Base-by-base conservation (phyloP, 2,888 invertebrate genomes). In the Xanthorhoe spadicearia region DNA sequence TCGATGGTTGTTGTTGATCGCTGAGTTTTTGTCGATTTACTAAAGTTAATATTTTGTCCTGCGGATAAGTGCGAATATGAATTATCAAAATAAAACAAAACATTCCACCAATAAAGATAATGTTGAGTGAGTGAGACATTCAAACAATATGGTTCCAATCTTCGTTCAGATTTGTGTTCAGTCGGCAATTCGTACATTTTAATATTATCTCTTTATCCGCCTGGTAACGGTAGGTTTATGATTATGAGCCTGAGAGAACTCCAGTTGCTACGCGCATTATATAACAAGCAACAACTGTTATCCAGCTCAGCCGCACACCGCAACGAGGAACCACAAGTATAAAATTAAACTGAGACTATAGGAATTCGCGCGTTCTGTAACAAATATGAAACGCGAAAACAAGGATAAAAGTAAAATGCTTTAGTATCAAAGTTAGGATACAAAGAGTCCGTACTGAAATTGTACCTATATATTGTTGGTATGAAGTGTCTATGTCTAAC, bases 241-340 rank as follows among this genome's bases (percentile, higher is more conserved):
- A 46, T 63, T 17, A 56, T 61, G 19, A n/a, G 48, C 48, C 58
- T 59, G 4, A 58, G 60, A 60, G 50, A 51, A 63, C 32, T 49
- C 43, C 35, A 51, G 62, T 68, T 60, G 56, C 64, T 50, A 66
- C 10, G 66, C 64, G 56, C 49, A 57, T 57, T 64, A 57, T 52
- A 46, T 62, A 63, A 62, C 50, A 32, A 59, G 51, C 49, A 23
- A 56, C 32, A 59, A 43, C 65, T 55, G 65, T 61, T 61, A 59
- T 51, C 35, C 54, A 60, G n/a, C 32, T 38, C 59, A 56, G 51
- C 46, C 53, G 35, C 54, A 23, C 43, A 64, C 57, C 56, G 51
- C 57, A 62, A 48, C 48, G 43, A 62, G 64, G 35, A 64, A 68
- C 61, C 66, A 58, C 66, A 62, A 51, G 59, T 49, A 68, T 60